These are phyloP conservation scores for Cataglyphis altisquamis DNA, from an alignment of 2,888 invertebrate genomes.

Conservation along the genomic window DNA sequence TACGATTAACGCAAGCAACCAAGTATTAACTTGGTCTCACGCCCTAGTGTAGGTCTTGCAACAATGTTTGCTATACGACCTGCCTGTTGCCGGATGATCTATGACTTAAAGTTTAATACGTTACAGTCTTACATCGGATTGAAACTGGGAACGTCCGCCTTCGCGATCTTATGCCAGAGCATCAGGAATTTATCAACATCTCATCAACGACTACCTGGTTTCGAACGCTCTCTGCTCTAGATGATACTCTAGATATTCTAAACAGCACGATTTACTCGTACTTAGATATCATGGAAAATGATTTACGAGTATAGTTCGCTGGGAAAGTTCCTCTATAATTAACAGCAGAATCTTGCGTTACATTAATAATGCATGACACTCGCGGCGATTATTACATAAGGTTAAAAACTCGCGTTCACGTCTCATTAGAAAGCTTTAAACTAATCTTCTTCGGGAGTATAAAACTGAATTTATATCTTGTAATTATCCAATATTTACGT, in stretches of 20 bases:
- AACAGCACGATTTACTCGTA: not conserved
- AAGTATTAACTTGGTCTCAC: conserved; percentile 33
- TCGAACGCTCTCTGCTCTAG: conserved; percentile 17
- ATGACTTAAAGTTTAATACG: conserved; percentile 34
- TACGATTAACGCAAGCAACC: not conserved
- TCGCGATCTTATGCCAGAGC: conserved; percentile 9
- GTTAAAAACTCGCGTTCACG: conserved; percentile 25
- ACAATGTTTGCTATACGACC: conserved; percentile 25
- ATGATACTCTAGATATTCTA: conserved; percentile 28
- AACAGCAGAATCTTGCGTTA: conserved; percentile 27
- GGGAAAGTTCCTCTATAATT: conserved; percentile 38
- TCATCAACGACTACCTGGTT: conserved; percentile 46
- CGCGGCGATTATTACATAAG: conserved; percentile 7
- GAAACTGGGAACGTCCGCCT: conserved; percentile 35
- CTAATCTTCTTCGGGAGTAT: conserved; percentile 6
- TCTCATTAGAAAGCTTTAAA: conserved; percentile 33
- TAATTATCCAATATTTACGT: not conserved
- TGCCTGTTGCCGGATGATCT: conserved; percentile 46
- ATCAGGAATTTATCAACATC: conserved; percentile 41
- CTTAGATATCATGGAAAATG: conserved; percentile 39
- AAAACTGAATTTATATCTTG: not conserved
- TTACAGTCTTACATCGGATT: conserved; percentile 18
- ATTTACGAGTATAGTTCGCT: conserved; percentile 39
- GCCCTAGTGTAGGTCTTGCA: conserved; percentile 18
- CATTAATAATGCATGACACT: conserved; percentile 42